Evolutionary conservation across 2,888 invertebrate genomes (phyloP), one percentile per base, ranked within the genome.

Genomic region (Volucella inanis): DNA sequence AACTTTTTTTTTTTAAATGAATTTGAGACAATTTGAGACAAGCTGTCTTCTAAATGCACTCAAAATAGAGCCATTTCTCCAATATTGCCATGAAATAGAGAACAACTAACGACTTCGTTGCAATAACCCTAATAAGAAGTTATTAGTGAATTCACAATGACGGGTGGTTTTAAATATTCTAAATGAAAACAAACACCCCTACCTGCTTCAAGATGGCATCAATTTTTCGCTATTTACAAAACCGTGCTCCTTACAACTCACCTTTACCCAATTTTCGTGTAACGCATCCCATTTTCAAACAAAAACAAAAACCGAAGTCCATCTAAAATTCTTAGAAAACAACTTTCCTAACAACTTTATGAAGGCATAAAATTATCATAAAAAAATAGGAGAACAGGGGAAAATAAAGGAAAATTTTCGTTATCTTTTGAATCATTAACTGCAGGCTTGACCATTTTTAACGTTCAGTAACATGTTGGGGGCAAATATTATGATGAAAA

Each of bases 391-490:
- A 45, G 3, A 11, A 10, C 45, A 45, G 12, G 45, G n/a, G 12
- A 12, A 3, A 45, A 8, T 9, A 59, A 71, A 61, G 50, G 49
- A 43, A 50, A 43, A 11, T 18, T 31, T 52, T 49, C n/a, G 61
- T 75, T 50, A 54, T 80, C 74, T 75, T 52, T 61, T 55, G 62
- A 47, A 75, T 75, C 75, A 75, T 80, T 80, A 80, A 68, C 75
- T 80, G 62, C 80, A 80, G 80, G 75, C 75, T 80, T 80, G 80
- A 80, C 80, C 80, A 67, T 75, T 68, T 55, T 75, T 68, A 75
- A 68, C 80, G 75, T 68, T 67, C 47, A 2, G 75, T 55, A 74
- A 67, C 67, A 80, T 75, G 68, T 62, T 75, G 74, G 11, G 39
- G 41, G 38, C 14, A 57, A 68, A 61, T 61, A 68, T 50, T 41